These are phyloP conservation scores for Oncorhynchus nerka DNA, from an alignment of 2,113 vertebrate genomes.

Conservation along the genomic window DNA sequence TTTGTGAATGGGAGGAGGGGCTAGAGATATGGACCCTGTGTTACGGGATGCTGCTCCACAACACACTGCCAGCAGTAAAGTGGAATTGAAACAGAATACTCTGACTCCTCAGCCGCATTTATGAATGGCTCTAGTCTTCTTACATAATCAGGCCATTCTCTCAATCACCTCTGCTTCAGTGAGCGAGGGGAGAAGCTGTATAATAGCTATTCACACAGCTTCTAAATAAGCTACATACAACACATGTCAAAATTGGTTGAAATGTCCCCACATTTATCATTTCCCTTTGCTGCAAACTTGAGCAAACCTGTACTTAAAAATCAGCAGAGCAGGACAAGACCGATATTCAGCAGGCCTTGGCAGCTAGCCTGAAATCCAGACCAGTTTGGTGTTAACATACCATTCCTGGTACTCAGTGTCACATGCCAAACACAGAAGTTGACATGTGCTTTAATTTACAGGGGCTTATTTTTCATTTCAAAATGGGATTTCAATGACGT, in stretches of 20 bases:
- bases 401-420: not conserved
- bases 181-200: not conserved
- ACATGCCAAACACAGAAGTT: too few species aligned
- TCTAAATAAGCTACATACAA: slow-evolving; percentile 3
- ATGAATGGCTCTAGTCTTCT: slow-evolving; percentile 51
- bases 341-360: not conserved
- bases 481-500: too few species aligned
- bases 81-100: not conserved
- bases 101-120: slow-evolving; percentile 37
- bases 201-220: too few species aligned
- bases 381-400: not conserved
- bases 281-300: not conserved
- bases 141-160: slow-evolving; percentile 53
- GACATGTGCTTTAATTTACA: too few species aligned
- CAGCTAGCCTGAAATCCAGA: not conserved
- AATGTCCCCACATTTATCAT: not conserved
- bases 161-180: slow-evolving; percentile 45
- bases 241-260: not conserved
- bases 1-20: too few species aligned
- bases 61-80: not conserved
- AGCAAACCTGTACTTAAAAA: not conserved
- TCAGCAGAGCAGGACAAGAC: not conserved
- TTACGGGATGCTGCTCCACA: too few species aligned
- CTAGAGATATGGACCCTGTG: too few species aligned
- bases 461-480: too few species aligned